Evolutionary conservation across 2,888 invertebrate genomes (phyloP).

Genomic region (Melanchra persicariae): DNA sequence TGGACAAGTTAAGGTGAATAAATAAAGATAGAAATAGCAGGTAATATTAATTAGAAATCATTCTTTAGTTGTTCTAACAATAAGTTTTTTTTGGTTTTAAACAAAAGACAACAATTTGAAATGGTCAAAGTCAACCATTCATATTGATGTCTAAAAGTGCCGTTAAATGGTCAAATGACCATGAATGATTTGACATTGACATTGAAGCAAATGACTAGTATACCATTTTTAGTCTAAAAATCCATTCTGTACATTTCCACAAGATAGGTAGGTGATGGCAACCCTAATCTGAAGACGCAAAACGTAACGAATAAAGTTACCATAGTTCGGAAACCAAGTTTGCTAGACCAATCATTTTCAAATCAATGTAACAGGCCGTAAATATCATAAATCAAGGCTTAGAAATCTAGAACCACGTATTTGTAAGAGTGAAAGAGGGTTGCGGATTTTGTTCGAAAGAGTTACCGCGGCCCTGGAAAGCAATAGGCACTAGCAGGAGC

Average conservation of each 20-base stretch:
- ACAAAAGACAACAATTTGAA: no score
- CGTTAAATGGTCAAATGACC: no score
- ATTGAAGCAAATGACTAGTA: background rate
- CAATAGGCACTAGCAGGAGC: no score
- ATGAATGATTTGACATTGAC: background rate
- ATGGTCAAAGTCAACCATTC: no score
- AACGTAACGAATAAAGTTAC: background rate
- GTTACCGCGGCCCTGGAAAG: no score
- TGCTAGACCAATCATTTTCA: slow-evolving; percentile 1
- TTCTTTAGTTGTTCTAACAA: no score
- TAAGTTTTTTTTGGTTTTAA: no score
- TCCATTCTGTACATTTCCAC: background rate
- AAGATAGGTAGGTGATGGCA: background rate
- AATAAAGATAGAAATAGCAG: no score
- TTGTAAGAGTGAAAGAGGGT: background rate
- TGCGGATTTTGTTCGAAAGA: no score
- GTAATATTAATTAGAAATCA: no score
- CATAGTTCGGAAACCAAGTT: slow-evolving; percentile 9
- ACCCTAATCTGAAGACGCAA: background rate
- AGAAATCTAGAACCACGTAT: background rate
- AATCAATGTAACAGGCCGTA: background rate
- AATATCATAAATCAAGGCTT: background rate
- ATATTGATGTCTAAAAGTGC: no score
- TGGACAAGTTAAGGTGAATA: no score
- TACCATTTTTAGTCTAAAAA: background rate